Base-by-base conservation (phyloP, 2,888 invertebrate genomes). In the Agrochola lychnidis region DNA sequence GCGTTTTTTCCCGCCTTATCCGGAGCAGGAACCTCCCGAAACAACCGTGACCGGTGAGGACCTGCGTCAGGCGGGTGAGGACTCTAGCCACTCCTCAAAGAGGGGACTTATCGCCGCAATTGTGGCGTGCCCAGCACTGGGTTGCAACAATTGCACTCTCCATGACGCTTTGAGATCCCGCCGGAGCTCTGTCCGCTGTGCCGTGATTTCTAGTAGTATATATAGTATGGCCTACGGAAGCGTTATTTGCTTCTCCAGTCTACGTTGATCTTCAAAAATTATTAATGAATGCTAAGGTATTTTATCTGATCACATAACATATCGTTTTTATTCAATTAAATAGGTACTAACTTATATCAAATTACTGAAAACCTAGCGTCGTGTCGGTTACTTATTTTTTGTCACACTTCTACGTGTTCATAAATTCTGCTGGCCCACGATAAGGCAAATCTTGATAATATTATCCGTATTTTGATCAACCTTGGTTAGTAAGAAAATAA, bases 341-440 rank as follows among this genome's bases (percentile, higher is more conserved):
- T n/a, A 53, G 22, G 53, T 53, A n/a, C 9, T 6, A 22, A n/a
- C 4, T 42, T 64, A n/a, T 10, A 64, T 42, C 64, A 70, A 76
- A 78, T 73, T 42, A 71, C 53, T 62, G 40, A 25, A 42, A 63
- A 62, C 19, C 16, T 40, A 22, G 57, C 30, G 19, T 73, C 76
- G 76, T 78, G 73, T 25, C 74, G 53, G 57, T 59, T 56, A 70
- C 59, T 77, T 73, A 73, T 0, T 48, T 48, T 64, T 70, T 51
- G 53, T 75, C 56, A 76, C 72, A 75, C 83, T 45, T 76, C 84
- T 70, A 86, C 86, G 79, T 87, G 87, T 80, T 75, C 70, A 74
- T 74, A 79, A 76, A 81, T 79, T 64, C 62, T 30, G 66, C 59
- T 72, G 73, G 56, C 53, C 59, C 30, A 45, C n/a, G 73, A 75